Conservation (phyloP, 2,113 vertebrate species). For the Misgurnus anguillicaudatus region DNA sequence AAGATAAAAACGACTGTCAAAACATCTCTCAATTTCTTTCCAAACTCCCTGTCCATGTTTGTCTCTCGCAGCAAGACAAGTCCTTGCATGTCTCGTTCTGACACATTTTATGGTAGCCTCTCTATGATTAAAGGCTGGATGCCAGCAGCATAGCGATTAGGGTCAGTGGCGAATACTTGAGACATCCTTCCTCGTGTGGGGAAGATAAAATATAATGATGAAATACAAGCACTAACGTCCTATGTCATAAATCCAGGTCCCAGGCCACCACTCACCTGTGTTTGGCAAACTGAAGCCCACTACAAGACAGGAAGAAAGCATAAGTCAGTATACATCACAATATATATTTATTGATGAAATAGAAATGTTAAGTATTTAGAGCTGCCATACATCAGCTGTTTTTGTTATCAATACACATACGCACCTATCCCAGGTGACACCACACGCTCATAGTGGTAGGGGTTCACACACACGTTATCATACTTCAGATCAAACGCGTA, state of each 20-base stretch:
- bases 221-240: not conserved
- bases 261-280: conserved; percentile 54
- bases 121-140: conserved; percentile 23
- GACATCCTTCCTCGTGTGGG: conserved; percentile 1
- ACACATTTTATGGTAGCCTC: conserved; percentile 17
- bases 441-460: conserved; percentile 82
- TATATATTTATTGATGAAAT: too few species aligned
- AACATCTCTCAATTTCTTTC: conserved; percentile 8
- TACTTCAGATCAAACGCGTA: conserved; percentile 84
- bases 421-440: conserved; percentile 67
- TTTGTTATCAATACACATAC: conserved; percentile 32
- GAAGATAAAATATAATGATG: not conserved
- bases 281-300: conserved; percentile 67
- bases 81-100: not conserved
- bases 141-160: conserved; percentile 19
- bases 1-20: conserved; percentile 34
- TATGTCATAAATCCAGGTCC: not conserved
- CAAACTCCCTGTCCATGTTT: not conserved
- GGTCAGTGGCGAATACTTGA: not conserved
- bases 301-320: conserved; percentile 39
- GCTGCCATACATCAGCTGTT: not conserved
- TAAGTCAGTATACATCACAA: not conserved
- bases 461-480: conserved; percentile 83
- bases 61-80: conserved; percentile 10
- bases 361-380: too few species aligned